phyloP scores from a whole-genome alignment of 2,888 invertebrate genomes.

The Chironomus riparius region DNA sequence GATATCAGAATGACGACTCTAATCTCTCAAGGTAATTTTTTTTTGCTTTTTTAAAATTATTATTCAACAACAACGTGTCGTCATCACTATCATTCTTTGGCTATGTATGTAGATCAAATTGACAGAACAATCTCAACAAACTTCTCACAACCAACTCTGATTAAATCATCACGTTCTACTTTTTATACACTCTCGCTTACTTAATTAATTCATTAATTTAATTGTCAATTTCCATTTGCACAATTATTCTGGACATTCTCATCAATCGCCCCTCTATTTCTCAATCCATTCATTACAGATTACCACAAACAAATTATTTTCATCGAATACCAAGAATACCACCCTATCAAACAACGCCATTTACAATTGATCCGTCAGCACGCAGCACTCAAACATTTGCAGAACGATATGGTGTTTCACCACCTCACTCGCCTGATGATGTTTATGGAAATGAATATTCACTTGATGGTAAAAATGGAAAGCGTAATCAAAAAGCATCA shows the following conservation, averaged over 20 bases:
- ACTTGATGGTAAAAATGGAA: background rate
- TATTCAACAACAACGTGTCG: too few relatives aligned
- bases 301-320: constrained; percentile 18
- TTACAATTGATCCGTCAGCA: constrained; percentile 23
- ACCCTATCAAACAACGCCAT: constrained; percentile 19
- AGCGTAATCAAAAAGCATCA: background rate
- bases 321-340: constrained; percentile 14
- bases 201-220: background rate
- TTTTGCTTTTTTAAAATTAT: background rate
- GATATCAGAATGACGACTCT: constrained; percentile 12
- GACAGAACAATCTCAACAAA: too few relatives aligned
- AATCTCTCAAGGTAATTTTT: constrained; percentile 16
- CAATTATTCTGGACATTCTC: background rate
- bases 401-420: constrained; percentile 9
- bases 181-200: background rate
- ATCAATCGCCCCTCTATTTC: background rate
- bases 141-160: too few relatives aligned
- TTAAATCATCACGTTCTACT: too few relatives aligned
- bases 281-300: background rate
- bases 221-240: background rate
- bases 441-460: constrained; percentile 7
- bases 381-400: constrained; percentile 26
- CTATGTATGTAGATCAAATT: too few relatives aligned
- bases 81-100: too few relatives aligned
- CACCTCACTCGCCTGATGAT: constrained; percentile 17